Evolutionary conservation across 2,113 vertebrate species (phyloP).

Genomic region (Elachura formosa): DNA sequence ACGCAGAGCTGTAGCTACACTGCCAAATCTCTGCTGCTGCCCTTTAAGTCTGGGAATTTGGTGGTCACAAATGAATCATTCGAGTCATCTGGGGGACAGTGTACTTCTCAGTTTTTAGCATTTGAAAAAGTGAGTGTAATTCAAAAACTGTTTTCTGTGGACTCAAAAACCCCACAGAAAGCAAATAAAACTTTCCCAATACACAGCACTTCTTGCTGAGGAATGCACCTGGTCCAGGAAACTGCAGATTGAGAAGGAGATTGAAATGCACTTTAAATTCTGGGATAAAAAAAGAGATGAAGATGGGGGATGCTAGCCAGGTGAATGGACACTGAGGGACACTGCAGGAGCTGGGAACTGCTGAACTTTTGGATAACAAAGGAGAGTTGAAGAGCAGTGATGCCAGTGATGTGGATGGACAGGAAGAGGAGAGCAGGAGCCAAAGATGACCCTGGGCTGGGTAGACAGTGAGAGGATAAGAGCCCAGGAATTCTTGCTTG

Average conservation of each 20-base stretch:
- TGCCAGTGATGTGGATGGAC: neutral
- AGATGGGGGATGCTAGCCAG: neutral
- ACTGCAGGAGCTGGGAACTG: neutral
- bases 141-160: neutral
- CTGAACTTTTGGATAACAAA: neutral
- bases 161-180: neutral
- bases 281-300: neutral
- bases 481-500: neutral
- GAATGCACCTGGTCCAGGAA: neutral
- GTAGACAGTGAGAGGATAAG: neutral
- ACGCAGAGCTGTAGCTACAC: rapidly evolving
- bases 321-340: neutral
- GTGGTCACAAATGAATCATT: neutral
- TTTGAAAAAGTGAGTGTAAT: neutral
- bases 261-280: neutral
- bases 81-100: neutral
- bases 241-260: neutral
- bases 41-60: neutral
- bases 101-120: neutral
- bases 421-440: neutral
- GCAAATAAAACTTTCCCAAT: neutral
- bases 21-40: neutral
- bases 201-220: rapidly evolving
- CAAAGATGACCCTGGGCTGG: rapidly evolving
- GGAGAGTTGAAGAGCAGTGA: neutral